Evolutionary conservation across 2,888 invertebrate genomes (phyloP), one percentile per base, ranked within the genome.

Genomic region (Caenorhabditis sulstoni): DNA sequence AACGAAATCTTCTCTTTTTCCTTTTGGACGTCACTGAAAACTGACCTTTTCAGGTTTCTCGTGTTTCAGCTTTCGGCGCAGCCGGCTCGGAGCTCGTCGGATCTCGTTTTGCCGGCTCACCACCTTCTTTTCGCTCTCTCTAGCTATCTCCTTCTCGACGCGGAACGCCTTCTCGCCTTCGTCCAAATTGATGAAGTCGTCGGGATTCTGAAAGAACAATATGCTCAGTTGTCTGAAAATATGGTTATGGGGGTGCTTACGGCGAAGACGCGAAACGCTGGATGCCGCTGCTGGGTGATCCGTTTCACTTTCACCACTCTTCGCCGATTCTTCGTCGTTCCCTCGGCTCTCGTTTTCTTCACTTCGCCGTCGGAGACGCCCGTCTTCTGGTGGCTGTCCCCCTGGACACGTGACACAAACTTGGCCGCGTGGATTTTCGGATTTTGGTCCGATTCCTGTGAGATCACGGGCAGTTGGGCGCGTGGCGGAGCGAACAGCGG

Each of bases 111-210:
- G 44, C 5, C 41, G 22, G 44, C 53, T 61, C 16, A 59, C 66
- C 4, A 78, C 58, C 20, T 79, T 79, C 39, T 79, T 79, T 18
- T 79, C 73, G 3, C 67, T 73, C 11, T 79, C 73, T 47, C 79
- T 62, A 0, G 79, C 73, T 22, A 79, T 79, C 23, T 79, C 79
- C 20, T 73, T 67, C 29, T 79, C 79, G 12, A 67, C 39, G 3
- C 50, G 59, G 57, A 78, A 78, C 4, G 61, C 29, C 37, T 53
- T 59, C 18, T 74, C 74, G 0, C 66, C 66, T n/a, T 74, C 74
- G 41, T 65, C 65, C 53, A 74, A 23, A 23, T 44, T 74, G 16
- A 58, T 44, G 14, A 58, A 49, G 50, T 73, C 58, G 11, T 73
- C 73, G n/a, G 64, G 18, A 18, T 64, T 73, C 73, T 73, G 64